Percentiles rank a stretch among this genome's conserved stretches.
Conservation (phyloP, 1,140 invertebrate genomes). For the Calephelis nemesis region DNA sequence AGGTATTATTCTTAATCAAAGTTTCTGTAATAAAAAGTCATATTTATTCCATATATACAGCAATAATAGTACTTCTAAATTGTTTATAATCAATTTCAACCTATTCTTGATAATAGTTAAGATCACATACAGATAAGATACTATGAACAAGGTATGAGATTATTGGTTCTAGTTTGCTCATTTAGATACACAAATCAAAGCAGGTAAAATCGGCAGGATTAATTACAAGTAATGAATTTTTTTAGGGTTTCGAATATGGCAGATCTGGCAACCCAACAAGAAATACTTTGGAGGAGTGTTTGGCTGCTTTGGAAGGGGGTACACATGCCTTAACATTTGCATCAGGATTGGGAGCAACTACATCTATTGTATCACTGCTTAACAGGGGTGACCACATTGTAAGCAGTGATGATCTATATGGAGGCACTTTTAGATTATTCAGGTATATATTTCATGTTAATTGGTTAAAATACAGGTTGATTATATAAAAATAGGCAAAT, state of each 20-base stretch:
- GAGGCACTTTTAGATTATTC: slow-evolving; percentile 90
- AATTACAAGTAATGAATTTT: slow-evolving; percentile 27
- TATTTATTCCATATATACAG: no score
- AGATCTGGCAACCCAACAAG: slow-evolving; percentile 97
- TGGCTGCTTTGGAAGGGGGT: slow-evolving; percentile 94
- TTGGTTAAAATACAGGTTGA: background rate
- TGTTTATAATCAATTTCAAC: no score
- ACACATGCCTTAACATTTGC: slow-evolving; percentile 93
- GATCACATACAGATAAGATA: no score
- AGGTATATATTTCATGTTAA: slow-evolving; percentile 44
- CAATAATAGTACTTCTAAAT: no score
- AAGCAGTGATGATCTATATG: slow-evolving; percentile 96
- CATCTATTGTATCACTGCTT: slow-evolving; percentile 87
- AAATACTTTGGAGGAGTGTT: slow-evolving; percentile 91
- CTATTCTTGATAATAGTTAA: no score
- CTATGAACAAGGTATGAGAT: no score
- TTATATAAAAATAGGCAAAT: no score
- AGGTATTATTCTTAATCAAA: no score
- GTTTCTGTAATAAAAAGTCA: no score
- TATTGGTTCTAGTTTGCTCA: no score
- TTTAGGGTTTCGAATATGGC: slow-evolving; percentile 94
- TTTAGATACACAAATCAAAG: no score
- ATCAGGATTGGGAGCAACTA: slow-evolving; percentile 94
- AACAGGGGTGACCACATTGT: slow-evolving; percentile 94
- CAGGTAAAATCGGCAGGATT: background rate